Conservation (phyloP, 2,888 invertebrate species). For the Philhelius pedissequus region DNA sequence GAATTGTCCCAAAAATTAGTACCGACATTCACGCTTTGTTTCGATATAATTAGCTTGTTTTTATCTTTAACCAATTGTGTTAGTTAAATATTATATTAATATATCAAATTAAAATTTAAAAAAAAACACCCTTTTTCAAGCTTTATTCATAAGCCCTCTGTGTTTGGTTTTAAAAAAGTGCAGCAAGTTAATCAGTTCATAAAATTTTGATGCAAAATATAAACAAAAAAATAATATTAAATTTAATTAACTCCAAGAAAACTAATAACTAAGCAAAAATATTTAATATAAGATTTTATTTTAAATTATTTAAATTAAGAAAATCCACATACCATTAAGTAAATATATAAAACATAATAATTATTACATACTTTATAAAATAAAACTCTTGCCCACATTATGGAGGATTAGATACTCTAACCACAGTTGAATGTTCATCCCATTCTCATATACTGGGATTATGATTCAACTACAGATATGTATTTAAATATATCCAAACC, state of each 20-base stretch:
- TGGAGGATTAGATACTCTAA: background rate
- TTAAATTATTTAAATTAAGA: background rate
- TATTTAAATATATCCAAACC: background rate
- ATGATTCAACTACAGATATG: background rate
- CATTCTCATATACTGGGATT: background rate
- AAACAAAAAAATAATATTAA: background rate
- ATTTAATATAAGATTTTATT: background rate
- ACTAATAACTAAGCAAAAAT: background rate
- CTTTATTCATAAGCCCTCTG: background rate
- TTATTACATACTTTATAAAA: background rate
- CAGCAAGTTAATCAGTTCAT: constrained; percentile 39
- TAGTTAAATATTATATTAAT: background rate
- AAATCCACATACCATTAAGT: background rate
- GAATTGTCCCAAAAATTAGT: background rate
- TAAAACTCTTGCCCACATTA: background rate
- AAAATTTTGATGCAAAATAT: background rate
- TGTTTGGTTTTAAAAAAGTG: background rate
- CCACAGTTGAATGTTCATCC: background rate
- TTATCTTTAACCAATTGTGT: no score
- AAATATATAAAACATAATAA: background rate
- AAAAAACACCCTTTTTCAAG: background rate
- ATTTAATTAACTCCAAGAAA: background rate
- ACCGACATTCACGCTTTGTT: background rate
- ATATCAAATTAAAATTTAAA: background rate
- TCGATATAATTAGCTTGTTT: background rate